Evolutionary conservation across 2,888 invertebrate genomes (phyloP).

Genomic region (Spodoptera littoralis): DNA sequence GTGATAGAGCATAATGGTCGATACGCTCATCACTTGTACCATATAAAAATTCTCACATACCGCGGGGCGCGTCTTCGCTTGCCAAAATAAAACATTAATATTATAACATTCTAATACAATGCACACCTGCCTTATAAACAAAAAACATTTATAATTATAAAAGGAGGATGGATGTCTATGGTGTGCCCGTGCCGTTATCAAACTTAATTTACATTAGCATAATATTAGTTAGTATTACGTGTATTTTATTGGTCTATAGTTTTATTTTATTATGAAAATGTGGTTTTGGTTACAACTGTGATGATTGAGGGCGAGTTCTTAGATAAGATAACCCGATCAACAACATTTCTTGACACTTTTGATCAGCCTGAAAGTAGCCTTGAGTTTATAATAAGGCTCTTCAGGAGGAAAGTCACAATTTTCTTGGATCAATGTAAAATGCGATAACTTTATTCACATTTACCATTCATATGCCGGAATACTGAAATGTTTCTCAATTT

Average conservation of each 20-base stretch:
- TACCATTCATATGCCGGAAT: too few relatives aligned
- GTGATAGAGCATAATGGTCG: too few relatives aligned
- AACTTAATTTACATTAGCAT: constrained; percentile 46
- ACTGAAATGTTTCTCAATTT: too few relatives aligned
- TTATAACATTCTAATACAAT: constrained; percentile 76
- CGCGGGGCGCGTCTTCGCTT: constrained; percentile 74
- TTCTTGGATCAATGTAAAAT: too few relatives aligned
- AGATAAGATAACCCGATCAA: too few relatives aligned
- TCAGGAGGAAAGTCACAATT: too few relatives aligned
- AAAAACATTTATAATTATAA: constrained; percentile 60
- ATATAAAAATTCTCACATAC: constrained; percentile 47
- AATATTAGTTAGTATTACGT: constrained; percentile 32
- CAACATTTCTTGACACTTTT: too few relatives aligned
- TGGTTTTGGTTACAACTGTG: too few relatives aligned
- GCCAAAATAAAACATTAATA: constrained; percentile 88
- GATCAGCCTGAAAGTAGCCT: too few relatives aligned
- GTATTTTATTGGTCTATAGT: neutral
- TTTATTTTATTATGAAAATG: neutral
- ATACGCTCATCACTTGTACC: constrained; percentile 45
- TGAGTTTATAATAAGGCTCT: too few relatives aligned
- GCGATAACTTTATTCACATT: too few relatives aligned
- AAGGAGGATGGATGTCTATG: constrained; percentile 55
- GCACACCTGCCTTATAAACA: constrained; percentile 75
- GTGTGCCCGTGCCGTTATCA: constrained; percentile 34
- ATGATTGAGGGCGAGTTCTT: too few relatives aligned